Base-by-base conservation (phyloP, 2,797 vertebrate species). In the Enteromius radiatus region DNA sequence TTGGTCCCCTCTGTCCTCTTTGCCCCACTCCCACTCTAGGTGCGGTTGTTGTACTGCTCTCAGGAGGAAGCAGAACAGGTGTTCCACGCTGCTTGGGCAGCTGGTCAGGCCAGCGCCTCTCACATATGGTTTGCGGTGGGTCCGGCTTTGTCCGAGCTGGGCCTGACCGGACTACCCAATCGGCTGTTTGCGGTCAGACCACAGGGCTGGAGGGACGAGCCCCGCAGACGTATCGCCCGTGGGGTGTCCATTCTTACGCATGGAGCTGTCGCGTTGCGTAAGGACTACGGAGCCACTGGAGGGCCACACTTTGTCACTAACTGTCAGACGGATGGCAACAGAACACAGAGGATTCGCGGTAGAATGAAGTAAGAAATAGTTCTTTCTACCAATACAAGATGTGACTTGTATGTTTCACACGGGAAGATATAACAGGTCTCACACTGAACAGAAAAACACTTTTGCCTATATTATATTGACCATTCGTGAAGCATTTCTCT, bases 51-150 rank as follows among this genome's bases (percentile, higher is more conserved):
- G 89, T 99, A 98, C 92, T 99, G 97, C 83, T 97, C 97, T 68
- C 95, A 97, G 26, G 97, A 99, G 84, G 97, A 99, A 88, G 96
- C 97, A 0, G 96, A 97, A 86, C 90, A 95, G 56, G 95, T 98
- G 61, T 98, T 99, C 91, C 89, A 90, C 8, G 97, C 97, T 0
- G 97, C 97, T 0, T 95, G 95, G 83, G 95, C 95, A 0, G 97
- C 96, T 0, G 97, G 97, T 71, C 94, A 98, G 87, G 93, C 97
- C 0, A 96, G 97, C 0, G 94, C 96, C 3, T 97, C 97, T 2
- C 97, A 99, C 88, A 93, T 99, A 89, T 99, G 97, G 97, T 98
- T 98, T 56, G 95, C 97, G 31, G 97, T 98, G 78, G 97, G 97
- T 2, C 95, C 97, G 5, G 95, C 96, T 70, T 92, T 98, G 87